These are phyloP conservation scores for Tautogolabrus adspersus DNA, from an alignment of 2,113 vertebrate species.

Conservation along the genomic window DNA sequence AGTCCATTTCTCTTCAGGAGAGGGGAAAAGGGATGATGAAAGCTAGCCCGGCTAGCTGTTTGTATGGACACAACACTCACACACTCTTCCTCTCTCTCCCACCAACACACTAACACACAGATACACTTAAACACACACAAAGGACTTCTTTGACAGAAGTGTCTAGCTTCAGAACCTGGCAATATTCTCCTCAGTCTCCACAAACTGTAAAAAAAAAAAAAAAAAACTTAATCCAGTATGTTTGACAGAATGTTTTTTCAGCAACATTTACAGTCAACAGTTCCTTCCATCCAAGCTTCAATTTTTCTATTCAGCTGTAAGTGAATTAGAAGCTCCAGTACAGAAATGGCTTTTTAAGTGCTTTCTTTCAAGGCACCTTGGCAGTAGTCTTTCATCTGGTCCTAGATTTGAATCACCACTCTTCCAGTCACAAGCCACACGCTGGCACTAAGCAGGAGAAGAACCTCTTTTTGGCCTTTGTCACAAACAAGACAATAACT, in stretches of 20 bases:
- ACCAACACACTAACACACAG: constrained; percentile 6
- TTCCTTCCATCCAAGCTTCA: constrained; percentile 13
- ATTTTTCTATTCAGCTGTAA: constrained; percentile 20
- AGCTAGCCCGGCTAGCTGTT: constrained; percentile 79
- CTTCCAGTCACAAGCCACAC: constrained; percentile 40
- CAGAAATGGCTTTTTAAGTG: constrained; percentile 8
- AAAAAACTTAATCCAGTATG: background rate
- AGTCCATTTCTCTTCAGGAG: constrained; percentile 46
- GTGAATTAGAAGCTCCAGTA: constrained; percentile 4
- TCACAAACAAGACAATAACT: constrained; percentile 26
- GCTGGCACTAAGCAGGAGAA: constrained; percentile 31
- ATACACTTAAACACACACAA: constrained; percentile 3
- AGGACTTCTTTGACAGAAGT: constrained; percentile 47
- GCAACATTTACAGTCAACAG: constrained; percentile 26
- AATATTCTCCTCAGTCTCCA: constrained; percentile 44
- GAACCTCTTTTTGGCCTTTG: constrained; percentile 21
- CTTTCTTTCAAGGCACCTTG: constrained; percentile 67
- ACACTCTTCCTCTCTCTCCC: background rate
- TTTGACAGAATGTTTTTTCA: constrained; percentile 7
- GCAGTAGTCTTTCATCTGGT: constrained; percentile 58
- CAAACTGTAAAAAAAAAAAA: background rate
- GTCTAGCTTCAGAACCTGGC: constrained; percentile 61
- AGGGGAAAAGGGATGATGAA: constrained; percentile 23
- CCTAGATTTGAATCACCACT: constrained; percentile 20
- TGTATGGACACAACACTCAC: constrained; percentile 19